Evolutionary conservation across 2,113 vertebrate species (phyloP), one percentile per base, ranked within the genome.

Genomic region (Lonchura striata): DNA sequence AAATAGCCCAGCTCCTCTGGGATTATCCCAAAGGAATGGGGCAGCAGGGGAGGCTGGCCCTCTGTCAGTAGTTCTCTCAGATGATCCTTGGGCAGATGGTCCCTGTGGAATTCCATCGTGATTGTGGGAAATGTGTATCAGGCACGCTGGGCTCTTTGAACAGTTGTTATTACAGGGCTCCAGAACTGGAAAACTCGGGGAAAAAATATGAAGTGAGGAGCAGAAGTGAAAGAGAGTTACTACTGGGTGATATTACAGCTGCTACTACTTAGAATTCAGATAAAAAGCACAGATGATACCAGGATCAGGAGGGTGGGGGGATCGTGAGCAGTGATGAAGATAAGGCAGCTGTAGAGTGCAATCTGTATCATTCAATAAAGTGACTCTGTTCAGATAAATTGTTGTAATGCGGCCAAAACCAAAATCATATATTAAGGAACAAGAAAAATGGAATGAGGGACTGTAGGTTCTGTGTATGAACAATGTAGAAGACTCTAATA

Each of bases 321-420:
- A 44, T 24, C 44, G 74, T 5, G 57, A 79, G 54, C 28, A 53
- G 59, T n/a, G 69, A 56, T 82, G 88, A 82, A 90, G 85, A 57
- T 79, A 82, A 87, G 68, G 68, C 85, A 94, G 79, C 54, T 85
- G 79, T n/a, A 35, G 21, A 42, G 37, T 35, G 54, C 86, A 81
- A 30, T 88, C 76, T 74, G 33, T 61, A 46, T 70, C 59, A 24
- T 86, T 95, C 80, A 54, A 4, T 71, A 75, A 83, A 82, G 50
- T 6, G 50, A 53, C 71, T 80, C 59, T 57, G 3, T 74, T 93
- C 92, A 74, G 42, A 90, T 61, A 63, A 90, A 93, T 85, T 90
- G 71, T 80, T 94, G 79, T 88, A 46, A 81, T 44, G 64, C 56
- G 81, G 88, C 90, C 94, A 95, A 92, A 94, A 42, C 47, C 64